Evolutionary conservation across 2,797 vertebrate genomes (phyloP).

Genomic region (Chiropotes sagulatus): DNA sequence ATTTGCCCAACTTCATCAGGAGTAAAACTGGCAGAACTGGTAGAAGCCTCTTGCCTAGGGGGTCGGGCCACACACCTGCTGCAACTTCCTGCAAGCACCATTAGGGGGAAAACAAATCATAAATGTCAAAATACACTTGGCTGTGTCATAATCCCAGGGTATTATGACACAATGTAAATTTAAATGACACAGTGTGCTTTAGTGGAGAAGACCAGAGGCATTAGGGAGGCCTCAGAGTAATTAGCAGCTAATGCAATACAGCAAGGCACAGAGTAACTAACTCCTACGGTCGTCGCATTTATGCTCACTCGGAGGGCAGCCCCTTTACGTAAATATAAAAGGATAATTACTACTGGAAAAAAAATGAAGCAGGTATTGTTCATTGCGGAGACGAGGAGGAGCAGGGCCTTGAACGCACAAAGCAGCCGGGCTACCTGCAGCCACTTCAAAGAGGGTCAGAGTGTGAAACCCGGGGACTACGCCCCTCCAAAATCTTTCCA

Average conservation of each 20-base stretch:
- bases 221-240: background rate
- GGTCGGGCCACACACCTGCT: background rate
- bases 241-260: slow-evolving; percentile 56
- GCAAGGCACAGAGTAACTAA: background rate
- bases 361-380: slow-evolving; percentile 57
- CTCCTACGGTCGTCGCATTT: slow-evolving; percentile 28
- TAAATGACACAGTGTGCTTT: background rate
- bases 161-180: background rate
- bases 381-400: background rate
- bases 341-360: slow-evolving; percentile 67
- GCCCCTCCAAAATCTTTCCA: slow-evolving; percentile 53
- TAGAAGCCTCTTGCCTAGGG: background rate
- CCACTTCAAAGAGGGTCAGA: slow-evolving; percentile 72
- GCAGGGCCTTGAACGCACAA: background rate
- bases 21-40: background rate
- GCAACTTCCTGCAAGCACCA: background rate
- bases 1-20: background rate
- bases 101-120: background rate
- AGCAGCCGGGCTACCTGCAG: slow-evolving; percentile 25
- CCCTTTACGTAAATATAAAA: slow-evolving; percentile 57
- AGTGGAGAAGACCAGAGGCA: background rate
- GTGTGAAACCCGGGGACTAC: slow-evolving; percentile 45
- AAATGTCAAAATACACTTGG: background rate
- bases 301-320: background rate
- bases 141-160: background rate